These are phyloP conservation scores for Ptilodon capucinus DNA, from an alignment of 2,888 invertebrate genomes.

Conservation along the genomic window DNA sequence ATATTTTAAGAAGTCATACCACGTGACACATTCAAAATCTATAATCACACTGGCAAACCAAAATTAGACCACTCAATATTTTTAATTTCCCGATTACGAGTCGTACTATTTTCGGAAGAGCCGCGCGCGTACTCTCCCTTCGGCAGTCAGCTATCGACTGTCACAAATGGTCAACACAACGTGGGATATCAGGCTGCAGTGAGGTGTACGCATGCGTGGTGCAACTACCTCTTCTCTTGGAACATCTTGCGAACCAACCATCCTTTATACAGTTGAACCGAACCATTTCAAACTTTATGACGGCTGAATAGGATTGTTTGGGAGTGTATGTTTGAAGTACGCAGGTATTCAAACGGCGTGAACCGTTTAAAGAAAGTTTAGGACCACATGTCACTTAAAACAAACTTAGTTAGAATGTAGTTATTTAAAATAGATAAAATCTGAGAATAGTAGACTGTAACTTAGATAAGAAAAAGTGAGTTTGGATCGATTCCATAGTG, in stretches of 20 bases:
- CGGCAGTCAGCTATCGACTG: conserved; percentile 67
- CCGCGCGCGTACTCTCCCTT: conserved; percentile 46
- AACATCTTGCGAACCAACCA: conserved; percentile 44
- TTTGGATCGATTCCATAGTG: too few species aligned
- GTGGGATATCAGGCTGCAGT: conserved; percentile 68
- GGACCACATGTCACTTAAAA: conserved; percentile 54
- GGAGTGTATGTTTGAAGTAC: conserved; percentile 13
- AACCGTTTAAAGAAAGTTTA: conserved; percentile 64
- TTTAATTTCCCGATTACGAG: conserved; percentile 17
- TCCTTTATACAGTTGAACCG: conserved; percentile 19
- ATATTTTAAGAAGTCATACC: conserved; percentile 35
- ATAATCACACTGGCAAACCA: conserved; percentile 28
- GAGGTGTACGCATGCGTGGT: conserved; percentile 64
- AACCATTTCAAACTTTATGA: conserved; percentile 38
- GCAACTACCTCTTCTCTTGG: conserved; percentile 58
- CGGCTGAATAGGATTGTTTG: conserved; percentile 20
- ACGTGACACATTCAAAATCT: conserved; percentile 37
- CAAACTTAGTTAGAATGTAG: conserved; percentile 48
- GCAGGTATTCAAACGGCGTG: conserved; percentile 38
- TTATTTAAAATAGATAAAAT: conserved; percentile 53
- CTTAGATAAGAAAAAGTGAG: conserved; percentile 22
- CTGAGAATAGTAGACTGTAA: conserved; percentile 40
- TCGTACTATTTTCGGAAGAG: conserved; percentile 16
- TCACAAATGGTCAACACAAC: conserved; percentile 51
- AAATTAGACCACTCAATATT: conserved; percentile 26